phyloP scores from a whole-genome alignment of 2,797 vertebrate species.

The Acanthopagrus latus region DNA sequence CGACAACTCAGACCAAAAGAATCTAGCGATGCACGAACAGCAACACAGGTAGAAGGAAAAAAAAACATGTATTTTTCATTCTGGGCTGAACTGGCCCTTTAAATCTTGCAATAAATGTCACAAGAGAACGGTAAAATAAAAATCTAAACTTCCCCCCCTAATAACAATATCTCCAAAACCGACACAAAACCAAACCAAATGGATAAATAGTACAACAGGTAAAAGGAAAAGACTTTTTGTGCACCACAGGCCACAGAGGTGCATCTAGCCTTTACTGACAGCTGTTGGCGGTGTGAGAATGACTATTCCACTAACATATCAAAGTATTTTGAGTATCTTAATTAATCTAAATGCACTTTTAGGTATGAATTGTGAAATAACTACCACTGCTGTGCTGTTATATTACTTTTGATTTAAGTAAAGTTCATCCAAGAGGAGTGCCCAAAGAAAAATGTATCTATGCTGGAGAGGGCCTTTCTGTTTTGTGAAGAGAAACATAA shows the following conservation, averaged over 20 bases:
- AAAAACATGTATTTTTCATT: too few relatives aligned
- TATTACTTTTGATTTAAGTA: not conserved
- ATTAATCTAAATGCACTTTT: not conserved
- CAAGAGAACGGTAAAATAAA: too few relatives aligned
- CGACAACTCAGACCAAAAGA: too few relatives aligned
- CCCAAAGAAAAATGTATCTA: not conserved
- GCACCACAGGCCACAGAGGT: not conserved
- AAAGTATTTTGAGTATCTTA: not conserved
- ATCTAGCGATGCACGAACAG: too few relatives aligned
- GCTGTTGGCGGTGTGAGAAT: not conserved
- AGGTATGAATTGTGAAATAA: slow-evolving; percentile 5
- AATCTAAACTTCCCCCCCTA: too few relatives aligned
- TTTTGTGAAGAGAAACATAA: not conserved
- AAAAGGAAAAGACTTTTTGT: not conserved
- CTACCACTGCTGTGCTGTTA: not conserved
- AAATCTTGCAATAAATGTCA: too few relatives aligned
- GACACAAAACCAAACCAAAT: too few relatives aligned
- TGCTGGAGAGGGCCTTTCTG: not conserved
- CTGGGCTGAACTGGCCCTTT: too few relatives aligned
- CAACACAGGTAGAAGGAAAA: too few relatives aligned
- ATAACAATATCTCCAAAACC: too few relatives aligned
- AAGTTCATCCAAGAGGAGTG: not conserved
- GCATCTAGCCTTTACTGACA: slow-evolving; percentile 12
- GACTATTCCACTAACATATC: not conserved
- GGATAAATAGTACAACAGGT: too few relatives aligned